These are phyloP conservation scores for Scolopax mira DNA, from an alignment of 2,113 vertebrate species.

Conservation along the genomic window DNA sequence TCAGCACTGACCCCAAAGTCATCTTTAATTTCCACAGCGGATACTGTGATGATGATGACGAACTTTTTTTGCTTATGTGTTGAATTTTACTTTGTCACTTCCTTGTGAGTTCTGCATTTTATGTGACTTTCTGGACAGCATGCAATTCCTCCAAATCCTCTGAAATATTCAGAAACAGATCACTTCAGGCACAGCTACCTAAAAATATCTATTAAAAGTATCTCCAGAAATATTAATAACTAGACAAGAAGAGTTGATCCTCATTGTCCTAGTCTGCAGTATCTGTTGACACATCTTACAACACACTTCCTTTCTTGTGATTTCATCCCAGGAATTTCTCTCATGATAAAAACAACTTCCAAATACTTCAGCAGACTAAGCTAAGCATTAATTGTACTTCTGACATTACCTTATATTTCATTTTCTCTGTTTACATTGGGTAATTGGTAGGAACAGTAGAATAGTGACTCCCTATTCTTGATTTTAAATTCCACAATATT, in stretches of 20 bases:
- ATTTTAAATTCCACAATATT: not conserved
- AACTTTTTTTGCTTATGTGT: not conserved
- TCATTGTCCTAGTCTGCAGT: not conserved
- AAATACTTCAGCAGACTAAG: not conserved
- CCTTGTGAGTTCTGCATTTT: not conserved
- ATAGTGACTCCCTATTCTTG: not conserved
- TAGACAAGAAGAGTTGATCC: not conserved
- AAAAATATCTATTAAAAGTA: not conserved
- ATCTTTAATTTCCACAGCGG: not conserved
- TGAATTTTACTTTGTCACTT: not conserved
- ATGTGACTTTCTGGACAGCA: not conserved
- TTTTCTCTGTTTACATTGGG: not conserved
- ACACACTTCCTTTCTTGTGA: not conserved
- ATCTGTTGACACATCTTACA: not conserved
- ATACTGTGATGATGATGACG: not conserved
- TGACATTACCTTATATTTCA: not conserved
- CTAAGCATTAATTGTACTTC: not conserved
- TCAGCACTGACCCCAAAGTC: not conserved
- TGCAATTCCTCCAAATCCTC: not conserved
- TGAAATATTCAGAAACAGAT: not conserved
- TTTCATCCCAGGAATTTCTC: not conserved
- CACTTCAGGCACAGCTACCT: not conserved
- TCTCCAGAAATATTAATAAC: not conserved
- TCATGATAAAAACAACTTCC: not conserved
- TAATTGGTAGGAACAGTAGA: not conserved